Base-by-base conservation (phyloP, 2,113 vertebrate species). In the Ophthalmolycus amberensis region DNA sequence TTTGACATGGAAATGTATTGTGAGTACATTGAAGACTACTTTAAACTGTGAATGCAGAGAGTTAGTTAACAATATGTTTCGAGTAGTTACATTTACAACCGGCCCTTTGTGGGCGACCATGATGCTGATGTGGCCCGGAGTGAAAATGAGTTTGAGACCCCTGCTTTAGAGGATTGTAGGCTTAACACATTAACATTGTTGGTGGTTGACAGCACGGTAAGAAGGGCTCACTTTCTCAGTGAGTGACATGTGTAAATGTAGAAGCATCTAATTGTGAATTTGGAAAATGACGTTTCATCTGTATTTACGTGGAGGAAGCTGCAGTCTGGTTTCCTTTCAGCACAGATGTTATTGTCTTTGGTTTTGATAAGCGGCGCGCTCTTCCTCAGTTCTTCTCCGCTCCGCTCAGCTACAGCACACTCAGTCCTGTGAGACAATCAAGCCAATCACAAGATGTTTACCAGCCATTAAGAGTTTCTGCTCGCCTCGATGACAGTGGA, bases 381-480 rank as follows among this genome's bases (percentile, higher is more conserved):
- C 77, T 83, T 85, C 60, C 70, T 79, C 77, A 54, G 34, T 83
- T 78, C 67, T 60, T 75, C 65, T 66, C 82, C 15, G 3, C 67
- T 79, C 29, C n/a, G n/a, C n/a, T n/a, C n/a, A 44, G 38, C 84
- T 63, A 70, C 78, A 72, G 80, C 34, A 73, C 71, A 48, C 63
- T 2, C 46, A 48, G 73, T 79, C 71, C 82, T 80, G 78, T n/a
- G 77, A 88, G 83, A 89, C 80, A 76, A 83, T 77, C 71, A 74
- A 71, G 56, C 67, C 77, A 82, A 89, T 90, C 83, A 85, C 76
- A 89, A 85, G 59, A 83, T 86, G 83, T 85, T 91, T 90, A 85
- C 74, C 75, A 81, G 79, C 27, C 72, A 81, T 80, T 83, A 83
- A 42, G 74, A 77, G 37, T 20, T 22, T 65, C 48, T 74, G n/a